Evolutionary conservation across 2,113 vertebrate genomes (phyloP).

Genomic region (Machaerirhynchus nigripectus): DNA sequence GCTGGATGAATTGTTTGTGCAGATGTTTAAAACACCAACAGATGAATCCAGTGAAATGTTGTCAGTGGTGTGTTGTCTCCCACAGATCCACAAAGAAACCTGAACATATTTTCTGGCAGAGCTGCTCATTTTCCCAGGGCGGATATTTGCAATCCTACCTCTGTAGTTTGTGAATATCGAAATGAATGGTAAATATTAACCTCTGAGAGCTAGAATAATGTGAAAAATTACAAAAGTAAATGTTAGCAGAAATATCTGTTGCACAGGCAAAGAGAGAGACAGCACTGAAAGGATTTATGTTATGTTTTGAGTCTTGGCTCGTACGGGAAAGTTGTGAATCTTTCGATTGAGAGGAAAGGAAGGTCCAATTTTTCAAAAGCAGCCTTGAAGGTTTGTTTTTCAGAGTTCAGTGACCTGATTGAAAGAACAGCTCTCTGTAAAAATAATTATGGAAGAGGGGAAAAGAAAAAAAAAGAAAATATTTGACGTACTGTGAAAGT

Average conservation of each 20-base stretch:
- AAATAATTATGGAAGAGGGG: constrained; percentile 44
- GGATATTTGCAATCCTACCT: constrained; percentile 57
- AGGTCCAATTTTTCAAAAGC: constrained; percentile 48
- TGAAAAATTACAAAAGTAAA: constrained; percentile 67
- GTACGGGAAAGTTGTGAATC: constrained; percentile 46
- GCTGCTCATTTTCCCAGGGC: constrained; percentile 23
- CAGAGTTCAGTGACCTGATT: constrained; percentile 51
- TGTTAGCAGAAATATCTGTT: constrained; percentile 63
- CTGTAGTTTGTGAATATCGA: constrained; percentile 53
- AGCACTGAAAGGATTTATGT: constrained; percentile 34
- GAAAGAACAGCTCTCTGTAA: constrained; percentile 60
- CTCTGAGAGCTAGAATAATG: constrained; percentile 55
- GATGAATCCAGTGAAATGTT: constrained; percentile 4
- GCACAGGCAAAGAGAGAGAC: constrained; percentile 29
- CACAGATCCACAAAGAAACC: constrained; percentile 44
- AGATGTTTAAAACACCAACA: constrained; percentile 25
- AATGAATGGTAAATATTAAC: constrained; percentile 68
- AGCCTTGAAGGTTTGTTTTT: constrained; percentile 50
- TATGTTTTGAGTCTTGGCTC: constrained; percentile 46
- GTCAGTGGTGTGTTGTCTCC: constrained; percentile 3
- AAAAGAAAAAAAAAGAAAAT: background rate
- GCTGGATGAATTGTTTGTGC: background rate
- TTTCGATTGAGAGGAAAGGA: constrained; percentile 20
- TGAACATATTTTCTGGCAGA: constrained; percentile 55
- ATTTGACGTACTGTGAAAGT: constrained; percentile 17